A percentile compares a stretch with the other conserved stretches of the same genome.
Evolutionary conservation across 1,140 invertebrate species (phyloP).

Genomic region (Argopecten irradians): DNA sequence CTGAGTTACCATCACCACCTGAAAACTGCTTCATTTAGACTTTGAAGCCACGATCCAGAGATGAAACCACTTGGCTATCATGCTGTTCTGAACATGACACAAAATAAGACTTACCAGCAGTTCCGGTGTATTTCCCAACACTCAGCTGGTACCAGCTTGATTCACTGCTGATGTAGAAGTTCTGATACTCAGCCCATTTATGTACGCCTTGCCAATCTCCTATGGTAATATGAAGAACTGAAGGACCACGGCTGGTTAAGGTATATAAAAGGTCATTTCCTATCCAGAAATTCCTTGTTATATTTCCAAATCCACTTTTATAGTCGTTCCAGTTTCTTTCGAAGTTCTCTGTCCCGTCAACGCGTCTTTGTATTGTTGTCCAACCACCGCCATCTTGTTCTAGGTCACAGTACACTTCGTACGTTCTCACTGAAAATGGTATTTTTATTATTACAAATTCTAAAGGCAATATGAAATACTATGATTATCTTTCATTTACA

Average conservation of each 20-base stretch:
- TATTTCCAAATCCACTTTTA: conserved; percentile 49
- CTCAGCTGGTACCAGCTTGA: conserved; percentile 35
- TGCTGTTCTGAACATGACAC: neutral
- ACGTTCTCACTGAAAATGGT: neutral
- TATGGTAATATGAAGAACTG: conserved; percentile 42
- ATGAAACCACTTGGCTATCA: neutral
- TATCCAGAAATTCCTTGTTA: conserved; percentile 80
- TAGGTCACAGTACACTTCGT: conserved; percentile 38
- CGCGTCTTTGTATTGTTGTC: conserved; percentile 88
- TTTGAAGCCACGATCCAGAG: neutral
- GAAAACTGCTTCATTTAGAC: neutral
- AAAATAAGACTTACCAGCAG: conserved; percentile 42
- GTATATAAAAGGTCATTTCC: conserved; percentile 81
- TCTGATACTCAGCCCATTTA: conserved; percentile 40
- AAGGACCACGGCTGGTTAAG: conserved; percentile 65
- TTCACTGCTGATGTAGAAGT: conserved; percentile 41
- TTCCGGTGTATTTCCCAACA: conserved; percentile 46
- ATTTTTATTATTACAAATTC: too few species aligned
- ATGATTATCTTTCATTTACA: too few species aligned
- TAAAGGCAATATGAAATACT: too few species aligned
- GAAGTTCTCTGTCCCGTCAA: conserved; percentile 81
- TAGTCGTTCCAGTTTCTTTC: conserved; percentile 56
- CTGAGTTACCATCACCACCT: neutral
- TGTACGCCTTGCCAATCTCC: conserved; percentile 42
- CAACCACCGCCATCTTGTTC: conserved; percentile 82